These are phyloP conservation scores for Tortricodes alternella DNA, from an alignment of 2,888 invertebrate genomes.

Conservation along the genomic window DNA sequence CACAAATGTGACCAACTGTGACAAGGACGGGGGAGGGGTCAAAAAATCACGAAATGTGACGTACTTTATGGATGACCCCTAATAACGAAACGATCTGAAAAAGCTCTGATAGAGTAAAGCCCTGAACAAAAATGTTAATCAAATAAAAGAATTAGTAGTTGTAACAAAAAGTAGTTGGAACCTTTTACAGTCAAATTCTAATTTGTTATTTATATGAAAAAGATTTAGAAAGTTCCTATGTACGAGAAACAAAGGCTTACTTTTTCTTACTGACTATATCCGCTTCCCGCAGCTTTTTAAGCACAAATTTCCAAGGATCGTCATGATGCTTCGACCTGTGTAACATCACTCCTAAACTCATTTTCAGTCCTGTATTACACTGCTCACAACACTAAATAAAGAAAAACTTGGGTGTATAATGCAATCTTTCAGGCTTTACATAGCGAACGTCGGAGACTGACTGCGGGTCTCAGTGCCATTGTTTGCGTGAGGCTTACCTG, in stretches of 20 bases:
- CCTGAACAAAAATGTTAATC: too few relatives aligned
- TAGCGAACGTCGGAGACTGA: conserved; percentile 49
- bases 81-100: too few relatives aligned
- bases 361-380: conserved; percentile 39
- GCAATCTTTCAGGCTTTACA: conserved; percentile 53
- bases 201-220: neutral
- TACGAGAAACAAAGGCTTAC: too few relatives aligned
- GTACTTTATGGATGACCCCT: too few relatives aligned
- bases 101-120: too few relatives aligned
- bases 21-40: too few relatives aligned
- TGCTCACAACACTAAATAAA: conserved; percentile 22
- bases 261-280: conserved; percentile 65
- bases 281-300: conserved; percentile 65
- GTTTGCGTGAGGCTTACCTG: conserved; percentile 64
- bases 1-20: too few relatives aligned
- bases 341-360: conserved; percentile 38
- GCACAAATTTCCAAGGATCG: conserved; percentile 72
- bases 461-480: conserved; percentile 56
- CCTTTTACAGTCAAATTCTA: too few relatives aligned
- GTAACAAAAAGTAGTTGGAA: too few relatives aligned
- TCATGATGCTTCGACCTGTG: conserved; percentile 42
- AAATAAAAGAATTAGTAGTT: too few relatives aligned
- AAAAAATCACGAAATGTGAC: too few relatives aligned
- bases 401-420: neutral
- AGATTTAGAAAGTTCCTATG: neutral